Base-by-base conservation (phyloP, 1,140 invertebrate genomes). In the Phocides pigmalion region DNA sequence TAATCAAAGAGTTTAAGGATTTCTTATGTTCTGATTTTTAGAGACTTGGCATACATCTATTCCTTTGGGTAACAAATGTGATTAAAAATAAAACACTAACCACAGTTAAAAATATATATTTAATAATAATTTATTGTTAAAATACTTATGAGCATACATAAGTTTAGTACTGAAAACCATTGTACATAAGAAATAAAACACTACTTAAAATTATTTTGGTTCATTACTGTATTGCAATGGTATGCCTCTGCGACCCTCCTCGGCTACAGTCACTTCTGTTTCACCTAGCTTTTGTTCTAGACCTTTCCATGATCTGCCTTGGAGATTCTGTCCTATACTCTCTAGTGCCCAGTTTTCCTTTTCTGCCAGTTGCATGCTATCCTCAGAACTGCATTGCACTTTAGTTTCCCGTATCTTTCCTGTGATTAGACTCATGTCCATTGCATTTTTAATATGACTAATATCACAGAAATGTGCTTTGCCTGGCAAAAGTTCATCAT, bases 401-500 rank as follows among this genome's bases (percentile, higher is more conserved):
- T 81, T 84, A 2, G 76, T 81, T 62, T 90, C 81, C 69, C 95
- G 92, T 22, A 96, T 76, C 64, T 92, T 93, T 6, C 95, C 95
- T 44, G 93, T 94, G 5, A 96, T 92, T n/a, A 96, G 84, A 70
- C 95, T 96, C 0, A 96, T 91, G 86, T 96, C 95, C 19, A 93
- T 81, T 17, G 85, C 73, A 62, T 92, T 72, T 68, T 91, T 82
- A n/a, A 92, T 72, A 28, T 92, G 85, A 70, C 93, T 91, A 4
- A 93, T 92, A 25, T 93, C 86, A 69, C 93, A 91, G 62, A 92
- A 90, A 62, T 92, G 86, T 19, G 79, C 80, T 16, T 93, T 94
- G 54, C 95, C 95, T 49, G 95, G 94, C 17, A 98, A 82, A 47
- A 98, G 82, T 72, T 96, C 92, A 70, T 94, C 93, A 84, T 97